Base-by-base conservation (phyloP, 2,888 invertebrate species). In the Mylabris sibirica region DNA sequence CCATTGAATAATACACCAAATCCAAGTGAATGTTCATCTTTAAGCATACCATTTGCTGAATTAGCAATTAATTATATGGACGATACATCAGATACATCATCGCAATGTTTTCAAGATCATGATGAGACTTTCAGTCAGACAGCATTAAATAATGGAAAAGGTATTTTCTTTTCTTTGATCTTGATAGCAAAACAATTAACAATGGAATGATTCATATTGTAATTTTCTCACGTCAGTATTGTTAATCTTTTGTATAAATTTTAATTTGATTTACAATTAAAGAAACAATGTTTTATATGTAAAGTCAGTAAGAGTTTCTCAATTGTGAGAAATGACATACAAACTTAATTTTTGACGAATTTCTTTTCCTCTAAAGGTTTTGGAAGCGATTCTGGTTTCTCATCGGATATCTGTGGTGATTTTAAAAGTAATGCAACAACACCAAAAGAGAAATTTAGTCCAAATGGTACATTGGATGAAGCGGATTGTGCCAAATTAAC, bases 351-450 rank as follows among this genome's bases (percentile, higher is more conserved):
- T 35, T 41, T 41, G n/a, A 38, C 12, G 3, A n/a, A 1, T 49
- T 57, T 22, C 1, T 24, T 24, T 57, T 24, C 24, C 8, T 12
- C 69, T 71, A 62, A 77, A 81, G 86, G 85, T 69, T 86, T 84
- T 75, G 85, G 85, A 17, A 85, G 86, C 67, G 86, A 86, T 78
- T 87, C 87, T 0, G 87, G 87, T 5, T 87, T 87, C 77, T 87
- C 87, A 2, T 87, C 87, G 2, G 87, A 87, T 70, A 79, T 86
- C 38, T 87, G 85, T 72, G 86, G 84, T 34, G 85, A 86, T 35
- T 84, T 81, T 71, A 85, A 85, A 69, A 84, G 83, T 74, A 82
- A 82, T 67, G 77, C 79, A n/a, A 82, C 84, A 38, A 84, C 84
- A n/a, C 83, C 84, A 20, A 83, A 83, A 75, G 84, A 84, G 66